These are phyloP conservation scores for Trilocha varians DNA, from an alignment of 2,888 invertebrate genomes.

Conservation along the genomic window DNA sequence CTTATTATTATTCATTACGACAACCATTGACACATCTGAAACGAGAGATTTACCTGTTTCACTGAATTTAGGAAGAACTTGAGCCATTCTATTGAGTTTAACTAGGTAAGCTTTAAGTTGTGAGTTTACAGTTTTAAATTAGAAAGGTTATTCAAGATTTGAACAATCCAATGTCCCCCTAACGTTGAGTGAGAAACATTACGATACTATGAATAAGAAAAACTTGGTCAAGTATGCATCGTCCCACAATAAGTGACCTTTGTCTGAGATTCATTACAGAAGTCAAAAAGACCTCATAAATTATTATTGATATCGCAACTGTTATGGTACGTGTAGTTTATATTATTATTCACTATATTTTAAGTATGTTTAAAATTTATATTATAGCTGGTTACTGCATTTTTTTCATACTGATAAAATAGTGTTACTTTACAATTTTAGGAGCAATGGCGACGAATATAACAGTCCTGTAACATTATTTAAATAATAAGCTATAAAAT, in stretches of 20 bases:
- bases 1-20: constrained; percentile 17
- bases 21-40: background rate
- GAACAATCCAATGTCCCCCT: background rate
- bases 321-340: no score
- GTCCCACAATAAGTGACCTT: constrained; percentile 25
- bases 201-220: constrained; percentile 20
- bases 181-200: constrained; percentile 9
- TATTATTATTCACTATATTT: no score
- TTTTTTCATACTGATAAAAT: no score
- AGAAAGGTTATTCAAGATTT: background rate
- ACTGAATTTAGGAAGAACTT: background rate
- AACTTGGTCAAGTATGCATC: constrained; percentile 29
- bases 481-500: no score
- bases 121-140: background rate
- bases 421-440: no score
- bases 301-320: no score
- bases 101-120: background rate
- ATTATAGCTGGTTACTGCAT: no score
- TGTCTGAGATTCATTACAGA: constrained; percentile 17
- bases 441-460: no score
- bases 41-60: background rate
- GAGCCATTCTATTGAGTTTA: background rate
- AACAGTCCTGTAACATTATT: no score
- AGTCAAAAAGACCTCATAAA: background rate
- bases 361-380: no score